phyloP scores from a whole-genome alignment of 2,888 invertebrate genomes.

The Drosophila prolongata region DNA sequence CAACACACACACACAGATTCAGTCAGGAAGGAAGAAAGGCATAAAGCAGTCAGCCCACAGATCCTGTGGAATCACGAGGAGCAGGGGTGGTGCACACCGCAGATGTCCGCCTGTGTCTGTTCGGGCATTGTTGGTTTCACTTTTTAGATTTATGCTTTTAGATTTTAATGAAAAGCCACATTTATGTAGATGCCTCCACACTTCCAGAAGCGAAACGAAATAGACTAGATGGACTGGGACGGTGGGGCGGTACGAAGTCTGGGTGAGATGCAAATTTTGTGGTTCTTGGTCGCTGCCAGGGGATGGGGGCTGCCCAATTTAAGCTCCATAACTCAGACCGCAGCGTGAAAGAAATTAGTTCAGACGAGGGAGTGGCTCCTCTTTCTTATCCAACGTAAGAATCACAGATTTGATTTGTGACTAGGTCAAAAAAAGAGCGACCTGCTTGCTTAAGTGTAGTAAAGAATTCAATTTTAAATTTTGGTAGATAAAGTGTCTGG shows the following conservation, averaged over 20 bases:
- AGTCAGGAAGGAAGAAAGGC: slow-evolving; percentile 28
- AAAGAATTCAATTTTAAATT: slow-evolving; percentile 1
- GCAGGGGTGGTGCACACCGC: slow-evolving; percentile 23
- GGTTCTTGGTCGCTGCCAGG: slow-evolving; percentile 14
- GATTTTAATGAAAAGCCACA: slow-evolving; percentile 77
- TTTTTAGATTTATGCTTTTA: slow-evolving; percentile 71
- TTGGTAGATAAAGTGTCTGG: neutral
- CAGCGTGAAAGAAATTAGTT: slow-evolving; percentile 43
- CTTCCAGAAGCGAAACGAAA: slow-evolving; percentile 16
- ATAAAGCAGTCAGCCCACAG: slow-evolving; percentile 41
- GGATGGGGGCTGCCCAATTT: slow-evolving; percentile 46
- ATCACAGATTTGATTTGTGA: slow-evolving; percentile 39
- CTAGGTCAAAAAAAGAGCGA: slow-evolving; percentile 3
- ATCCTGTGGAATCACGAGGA: slow-evolving; percentile 20
- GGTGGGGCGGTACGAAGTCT: neutral
- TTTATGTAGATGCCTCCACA: slow-evolving; percentile 40
- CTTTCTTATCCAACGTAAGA: slow-evolving; percentile 30
- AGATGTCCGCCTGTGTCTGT: slow-evolving; percentile 41
- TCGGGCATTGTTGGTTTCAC: slow-evolving; percentile 57
- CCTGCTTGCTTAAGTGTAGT: slow-evolving; percentile 1
- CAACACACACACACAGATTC: neutral
- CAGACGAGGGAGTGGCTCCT: slow-evolving; percentile 16
- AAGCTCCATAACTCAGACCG: slow-evolving; percentile 59
- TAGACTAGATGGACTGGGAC: neutral
- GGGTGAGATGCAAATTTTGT: slow-evolving; percentile 49